A percentile compares a stretch with the other conserved stretches of the same genome.
phyloP scores from a whole-genome alignment of 2,113 vertebrate genomes.

The Thomomys bottae region DNA sequence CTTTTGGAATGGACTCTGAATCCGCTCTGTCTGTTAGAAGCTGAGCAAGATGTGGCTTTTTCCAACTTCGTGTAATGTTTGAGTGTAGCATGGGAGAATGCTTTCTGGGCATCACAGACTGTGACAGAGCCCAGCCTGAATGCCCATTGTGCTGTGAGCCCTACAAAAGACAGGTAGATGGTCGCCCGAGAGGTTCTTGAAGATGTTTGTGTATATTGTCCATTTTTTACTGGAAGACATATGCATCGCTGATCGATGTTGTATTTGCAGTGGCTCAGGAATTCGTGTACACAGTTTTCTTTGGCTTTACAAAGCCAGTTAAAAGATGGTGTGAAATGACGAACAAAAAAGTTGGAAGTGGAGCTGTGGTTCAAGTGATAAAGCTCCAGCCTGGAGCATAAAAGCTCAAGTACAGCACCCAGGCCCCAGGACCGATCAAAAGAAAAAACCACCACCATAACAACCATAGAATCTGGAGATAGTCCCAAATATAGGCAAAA shows the following conservation, averaged over 20 bases:
- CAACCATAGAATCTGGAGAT: too few species aligned
- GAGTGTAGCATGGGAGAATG: conserved; percentile 87
- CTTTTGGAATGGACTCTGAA: conserved; percentile 80
- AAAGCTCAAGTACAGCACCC: too few species aligned
- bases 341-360: too few species aligned
- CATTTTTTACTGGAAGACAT: conserved; percentile 90
- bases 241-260: conserved; percentile 86
- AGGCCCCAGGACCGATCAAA: too few species aligned
- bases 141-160: conserved; percentile 73
- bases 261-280: conserved; percentile 89
- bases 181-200: conserved; percentile 84
- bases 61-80: conserved; percentile 86
- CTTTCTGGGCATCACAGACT: conserved; percentile 61
- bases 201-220: conserved; percentile 90
- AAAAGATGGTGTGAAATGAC: conserved; percentile 90
- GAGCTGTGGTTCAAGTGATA: too few species aligned
- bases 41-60: conserved; percentile 86
- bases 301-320: conserved; percentile 99
- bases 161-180: conserved; percentile 80
- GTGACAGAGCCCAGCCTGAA: background rate
- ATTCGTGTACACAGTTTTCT: conserved; percentile 89
- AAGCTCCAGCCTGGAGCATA: too few species aligned
- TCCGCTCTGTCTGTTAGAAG: conserved; percentile 82
- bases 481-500: background rate
- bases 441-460: too few species aligned